Percentiles rank a stretch among this genome's conserved stretches.
Conservation (phyloP, 2,113 vertebrate genomes). For the Tachycineta bicolor region DNA sequence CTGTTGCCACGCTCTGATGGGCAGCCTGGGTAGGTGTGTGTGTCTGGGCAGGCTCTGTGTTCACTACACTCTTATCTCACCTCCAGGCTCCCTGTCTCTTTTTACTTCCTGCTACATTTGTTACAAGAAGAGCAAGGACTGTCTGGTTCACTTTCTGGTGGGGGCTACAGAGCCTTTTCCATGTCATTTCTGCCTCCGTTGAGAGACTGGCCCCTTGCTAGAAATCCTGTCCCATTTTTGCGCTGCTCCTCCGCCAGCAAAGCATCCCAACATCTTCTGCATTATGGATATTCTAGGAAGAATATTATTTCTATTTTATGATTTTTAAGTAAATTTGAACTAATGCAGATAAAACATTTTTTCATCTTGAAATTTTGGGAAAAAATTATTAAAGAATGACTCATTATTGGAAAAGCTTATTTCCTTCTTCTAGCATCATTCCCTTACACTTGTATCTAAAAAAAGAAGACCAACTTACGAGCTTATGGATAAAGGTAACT, state of each 20-base stretch:
- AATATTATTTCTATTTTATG: not conserved
- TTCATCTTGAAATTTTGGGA: not conserved
- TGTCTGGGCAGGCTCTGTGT: not conserved
- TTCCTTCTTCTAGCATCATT: not conserved
- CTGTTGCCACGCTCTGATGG: accelerated
- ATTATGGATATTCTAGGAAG: not conserved
- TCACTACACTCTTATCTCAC: not conserved
- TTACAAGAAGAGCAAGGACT: not conserved
- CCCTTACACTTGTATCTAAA: not conserved
- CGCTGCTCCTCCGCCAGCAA: not conserved
- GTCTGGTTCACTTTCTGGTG: not conserved
- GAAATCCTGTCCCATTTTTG: not conserved
- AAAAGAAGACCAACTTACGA: not conserved
- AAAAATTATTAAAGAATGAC: not conserved
- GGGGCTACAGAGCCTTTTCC: not conserved
- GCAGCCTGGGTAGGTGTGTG: not conserved
- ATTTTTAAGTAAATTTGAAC: not conserved
- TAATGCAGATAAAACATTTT: not conserved
- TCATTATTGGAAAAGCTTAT: not conserved
- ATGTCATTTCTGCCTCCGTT: not conserved
- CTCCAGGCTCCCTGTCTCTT: not conserved
- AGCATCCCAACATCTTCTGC: not conserved
- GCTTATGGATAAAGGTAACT: not conserved
- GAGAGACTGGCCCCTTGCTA: not conserved
- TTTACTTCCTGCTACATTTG: not conserved